phyloP scores from a whole-genome alignment of 2,888 invertebrate species.

The Aelia acuminata region DNA sequence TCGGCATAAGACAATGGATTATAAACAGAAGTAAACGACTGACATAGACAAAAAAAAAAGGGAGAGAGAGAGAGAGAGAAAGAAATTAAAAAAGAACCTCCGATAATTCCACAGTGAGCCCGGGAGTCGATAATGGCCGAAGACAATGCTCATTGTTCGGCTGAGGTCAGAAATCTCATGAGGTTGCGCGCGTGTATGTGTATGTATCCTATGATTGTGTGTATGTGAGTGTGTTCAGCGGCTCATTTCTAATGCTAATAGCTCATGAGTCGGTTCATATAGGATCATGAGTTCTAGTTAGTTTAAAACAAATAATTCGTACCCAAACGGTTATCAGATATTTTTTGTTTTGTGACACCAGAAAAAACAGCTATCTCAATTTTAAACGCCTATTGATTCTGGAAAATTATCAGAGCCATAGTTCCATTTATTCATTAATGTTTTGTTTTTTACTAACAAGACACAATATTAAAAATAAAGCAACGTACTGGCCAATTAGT shows the following conservation, averaged over 20 bases:
- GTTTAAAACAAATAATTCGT: not conserved
- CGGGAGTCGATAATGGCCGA: constrained; percentile 13
- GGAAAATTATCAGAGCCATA: too few relatives aligned
- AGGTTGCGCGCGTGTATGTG: not conserved
- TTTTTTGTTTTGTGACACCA: not conserved
- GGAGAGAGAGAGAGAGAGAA: too few relatives aligned
- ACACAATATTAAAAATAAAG: too few relatives aligned
- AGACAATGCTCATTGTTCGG: constrained; percentile 48
- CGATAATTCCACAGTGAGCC: constrained; percentile 4
- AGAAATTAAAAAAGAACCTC: constrained; percentile 11
- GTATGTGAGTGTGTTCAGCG: not conserved
- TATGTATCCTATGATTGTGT: not conserved
- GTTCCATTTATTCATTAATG: too few relatives aligned
- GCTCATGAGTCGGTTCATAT: not conserved
- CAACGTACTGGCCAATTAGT: too few relatives aligned
- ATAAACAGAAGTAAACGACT: constrained; percentile 46
- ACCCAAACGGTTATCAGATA: not conserved
- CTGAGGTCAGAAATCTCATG: constrained; percentile 31
- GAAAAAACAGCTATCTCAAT: too few relatives aligned
- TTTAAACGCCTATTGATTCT: too few relatives aligned
- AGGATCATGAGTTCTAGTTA: not conserved
- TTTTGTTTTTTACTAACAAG: too few relatives aligned
- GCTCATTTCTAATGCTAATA: constrained; percentile 28
- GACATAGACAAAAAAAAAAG: constrained; percentile 10
- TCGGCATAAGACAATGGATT: constrained; percentile 13